Conservation (phyloP, 2,888 invertebrate species). For the Trissolcus brochymenae region DNA sequence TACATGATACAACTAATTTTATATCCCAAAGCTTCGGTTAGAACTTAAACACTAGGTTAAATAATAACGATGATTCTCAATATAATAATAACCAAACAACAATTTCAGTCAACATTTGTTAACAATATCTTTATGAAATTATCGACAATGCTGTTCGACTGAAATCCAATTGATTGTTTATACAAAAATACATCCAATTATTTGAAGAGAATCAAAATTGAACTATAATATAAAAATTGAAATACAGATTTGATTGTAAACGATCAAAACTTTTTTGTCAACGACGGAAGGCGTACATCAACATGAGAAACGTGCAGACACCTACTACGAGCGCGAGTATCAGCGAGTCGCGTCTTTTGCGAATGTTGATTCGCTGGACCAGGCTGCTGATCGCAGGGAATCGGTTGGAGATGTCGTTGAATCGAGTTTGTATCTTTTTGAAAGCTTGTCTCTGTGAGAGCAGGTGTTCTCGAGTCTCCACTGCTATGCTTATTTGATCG, state of each 20-base stretch:
- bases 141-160: too few relatives aligned
- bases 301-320: constrained; percentile 90
- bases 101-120: too few relatives aligned
- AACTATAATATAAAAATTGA: too few relatives aligned
- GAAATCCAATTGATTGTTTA: neutral
- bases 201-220: neutral
- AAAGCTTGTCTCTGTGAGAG: constrained; percentile 92
- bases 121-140: too few relatives aligned
- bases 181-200: neutral
- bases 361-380: constrained; percentile 93
- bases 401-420: constrained; percentile 94
- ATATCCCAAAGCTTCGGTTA: too few relatives aligned
- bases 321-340: constrained; percentile 93
- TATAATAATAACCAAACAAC: too few relatives aligned
- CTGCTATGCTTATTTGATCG: constrained; percentile 98
- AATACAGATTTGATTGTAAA: too few relatives aligned
- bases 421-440: constrained; percentile 92
- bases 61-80: too few relatives aligned
- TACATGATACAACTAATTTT: too few relatives aligned
- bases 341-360: constrained; percentile 95
- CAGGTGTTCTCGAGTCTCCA: constrained; percentile 96
- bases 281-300: constrained; percentile 85
- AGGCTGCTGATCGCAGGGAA: constrained; percentile 92
- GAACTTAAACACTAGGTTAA: too few relatives aligned
- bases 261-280: constrained; percentile 68